Evolutionary conservation across 1,140 invertebrate species (phyloP).

Genomic region (Doryteuthis pealeii): DNA sequence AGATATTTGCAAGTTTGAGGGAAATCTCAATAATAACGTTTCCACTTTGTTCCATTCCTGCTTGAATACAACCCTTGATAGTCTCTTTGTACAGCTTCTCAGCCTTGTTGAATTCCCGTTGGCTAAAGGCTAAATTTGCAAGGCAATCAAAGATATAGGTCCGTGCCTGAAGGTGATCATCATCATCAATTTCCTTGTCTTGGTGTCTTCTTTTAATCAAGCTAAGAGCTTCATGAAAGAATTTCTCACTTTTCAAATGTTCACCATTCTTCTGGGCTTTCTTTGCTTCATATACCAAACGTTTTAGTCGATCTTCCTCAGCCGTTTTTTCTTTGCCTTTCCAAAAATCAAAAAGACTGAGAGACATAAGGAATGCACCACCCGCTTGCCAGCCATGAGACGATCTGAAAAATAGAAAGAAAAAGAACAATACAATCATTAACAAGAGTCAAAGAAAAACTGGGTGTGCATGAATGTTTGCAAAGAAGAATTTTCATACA

Average conservation of each 20-base stretch:
- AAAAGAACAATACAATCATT: conserved; percentile 2
- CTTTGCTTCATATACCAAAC: conserved; percentile 30
- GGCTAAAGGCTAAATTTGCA: conserved; percentile 83
- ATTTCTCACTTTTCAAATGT: conserved; percentile 38
- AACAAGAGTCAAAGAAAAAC: not conserved
- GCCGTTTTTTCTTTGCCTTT: conserved; percentile 17
- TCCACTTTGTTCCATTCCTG: conserved; percentile 73
- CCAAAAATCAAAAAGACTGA: not conserved
- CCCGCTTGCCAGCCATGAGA: not conserved
- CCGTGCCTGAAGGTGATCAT: conserved; percentile 66
- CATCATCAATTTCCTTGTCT: conserved; percentile 35
- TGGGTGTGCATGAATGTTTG: no score
- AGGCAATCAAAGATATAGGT: conserved; percentile 88
- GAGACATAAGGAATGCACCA: not conserved
- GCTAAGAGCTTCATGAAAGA: conserved; percentile 48
- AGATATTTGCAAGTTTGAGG: conserved; percentile 63
- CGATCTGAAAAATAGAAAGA: not conserved
- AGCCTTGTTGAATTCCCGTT: conserved; percentile 76
- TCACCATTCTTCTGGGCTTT: conserved; percentile 34
- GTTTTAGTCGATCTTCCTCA: conserved; percentile 33
- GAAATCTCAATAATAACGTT: conserved; percentile 77
- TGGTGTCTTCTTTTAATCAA: conserved; percentile 33
- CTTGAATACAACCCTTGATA: conserved; percentile 71
- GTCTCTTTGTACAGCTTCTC: conserved; percentile 81
- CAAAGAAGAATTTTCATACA: no score